These are phyloP conservation scores for Blastomussa wellsi DNA, from an alignment of 92 coral and sea anemone species.

Conservation along the genomic window DNA sequence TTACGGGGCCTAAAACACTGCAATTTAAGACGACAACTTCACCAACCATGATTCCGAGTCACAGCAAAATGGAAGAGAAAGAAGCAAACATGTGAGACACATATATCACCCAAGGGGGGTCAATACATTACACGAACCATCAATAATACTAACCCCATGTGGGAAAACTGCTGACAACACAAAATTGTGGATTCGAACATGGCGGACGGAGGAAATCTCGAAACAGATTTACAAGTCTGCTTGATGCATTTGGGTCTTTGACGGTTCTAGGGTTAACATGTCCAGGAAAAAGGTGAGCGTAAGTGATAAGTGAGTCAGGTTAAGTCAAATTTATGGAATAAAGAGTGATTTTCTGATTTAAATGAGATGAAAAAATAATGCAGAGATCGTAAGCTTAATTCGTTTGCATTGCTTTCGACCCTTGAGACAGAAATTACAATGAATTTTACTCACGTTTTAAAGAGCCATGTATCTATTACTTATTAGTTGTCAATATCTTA, in stretches of 20 bases:
- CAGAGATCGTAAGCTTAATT: neutral
- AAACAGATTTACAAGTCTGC: neutral
- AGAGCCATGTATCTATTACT: too few species aligned
- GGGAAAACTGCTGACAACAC: constrained; percentile 38
- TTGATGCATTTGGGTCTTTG: neutral
- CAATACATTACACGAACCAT: constrained; percentile 8
- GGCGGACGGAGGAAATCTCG: constrained; percentile 74
- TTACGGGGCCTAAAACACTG: neutral
- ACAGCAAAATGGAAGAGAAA: constrained; percentile 58
- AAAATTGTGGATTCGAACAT: constrained; percentile 60
- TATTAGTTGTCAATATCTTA: too few species aligned
- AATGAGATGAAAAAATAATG: neutral
- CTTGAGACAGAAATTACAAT: too few species aligned
- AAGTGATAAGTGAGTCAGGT: neutral
- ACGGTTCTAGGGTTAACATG: constrained; percentile 5
- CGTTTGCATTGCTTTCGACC: neutral
- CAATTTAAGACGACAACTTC: neutral
- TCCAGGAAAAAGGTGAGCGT: constrained; percentile 35
- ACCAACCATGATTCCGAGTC: constrained; percentile 62
- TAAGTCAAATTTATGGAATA: neutral
- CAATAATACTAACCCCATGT: constrained; percentile 1
- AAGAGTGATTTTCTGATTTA: neutral
- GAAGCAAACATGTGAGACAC: constrained; percentile 59
- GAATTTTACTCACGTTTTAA: neutral
- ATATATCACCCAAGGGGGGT: constrained; percentile 47